phyloP scores from a whole-genome alignment of 2,113 vertebrate genomes.

The Psophia crepitans region DNA sequence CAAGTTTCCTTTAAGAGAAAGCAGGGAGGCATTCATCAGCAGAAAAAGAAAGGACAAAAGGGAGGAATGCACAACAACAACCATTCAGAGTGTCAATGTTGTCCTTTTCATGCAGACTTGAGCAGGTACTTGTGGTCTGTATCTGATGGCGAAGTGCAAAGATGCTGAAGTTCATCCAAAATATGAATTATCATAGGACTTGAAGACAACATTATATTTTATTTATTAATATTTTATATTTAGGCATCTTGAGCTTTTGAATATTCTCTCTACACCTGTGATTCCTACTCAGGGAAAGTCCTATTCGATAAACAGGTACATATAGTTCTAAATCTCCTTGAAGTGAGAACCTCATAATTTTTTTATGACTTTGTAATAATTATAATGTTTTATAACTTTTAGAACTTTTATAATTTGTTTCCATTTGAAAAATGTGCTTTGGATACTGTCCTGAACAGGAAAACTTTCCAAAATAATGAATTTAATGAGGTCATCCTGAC shows the following conservation, averaged over 20 bases:
- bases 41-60: neutral
- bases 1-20: neutral
- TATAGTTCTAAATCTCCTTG: neutral
- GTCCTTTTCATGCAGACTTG: neutral
- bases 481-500: neutral
- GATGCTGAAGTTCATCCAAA: neutral
- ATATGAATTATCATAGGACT: neutral
- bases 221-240: neutral
- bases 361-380: too few species aligned
- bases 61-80: neutral
- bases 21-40: neutral
- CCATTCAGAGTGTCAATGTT: neutral
- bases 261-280: neutral
- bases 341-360: neutral
- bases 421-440: neutral
- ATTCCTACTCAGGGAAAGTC: neutral
- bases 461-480: neutral
- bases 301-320: neutral
- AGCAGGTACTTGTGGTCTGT: neutral
- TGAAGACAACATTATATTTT: neutral
- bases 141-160: neutral
- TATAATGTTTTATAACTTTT: too few species aligned
- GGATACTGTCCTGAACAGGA: neutral
- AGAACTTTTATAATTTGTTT: neutral
- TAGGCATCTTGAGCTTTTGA: neutral